These are phyloP conservation scores for Agrotis segetum DNA, from an alignment of 2,888 invertebrate genomes.

Conservation along the genomic window DNA sequence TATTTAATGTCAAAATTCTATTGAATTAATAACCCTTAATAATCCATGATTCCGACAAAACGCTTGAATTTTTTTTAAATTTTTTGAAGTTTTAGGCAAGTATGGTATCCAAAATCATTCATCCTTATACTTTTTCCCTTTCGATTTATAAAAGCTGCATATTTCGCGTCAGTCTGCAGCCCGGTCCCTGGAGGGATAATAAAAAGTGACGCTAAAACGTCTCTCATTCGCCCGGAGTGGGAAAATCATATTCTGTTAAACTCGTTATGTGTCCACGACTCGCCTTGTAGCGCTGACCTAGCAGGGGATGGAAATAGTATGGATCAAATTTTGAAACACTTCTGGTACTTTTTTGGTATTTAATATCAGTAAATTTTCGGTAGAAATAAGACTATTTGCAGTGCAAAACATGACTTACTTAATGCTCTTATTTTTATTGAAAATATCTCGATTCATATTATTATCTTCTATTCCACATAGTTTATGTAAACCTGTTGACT, in stretches of 20 bases:
- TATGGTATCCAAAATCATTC: neutral
- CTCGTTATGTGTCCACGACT: conserved; percentile 89
- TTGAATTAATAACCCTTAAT: no score
- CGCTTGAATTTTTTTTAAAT: no score
- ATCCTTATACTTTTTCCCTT: conserved; percentile 26
- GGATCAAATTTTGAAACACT: conserved; percentile 68
- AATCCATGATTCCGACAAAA: no score
- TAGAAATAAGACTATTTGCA: no score
- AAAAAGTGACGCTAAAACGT: conserved; percentile 89
- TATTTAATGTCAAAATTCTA: no score
- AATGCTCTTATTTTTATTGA: no score
- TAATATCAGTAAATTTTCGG: neutral
- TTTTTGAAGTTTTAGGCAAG: no score
- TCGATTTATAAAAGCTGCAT: conserved; percentile 70
- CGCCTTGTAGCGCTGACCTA: conserved; percentile 89
- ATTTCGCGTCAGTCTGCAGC: conserved; percentile 83
- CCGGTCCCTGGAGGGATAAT: conserved; percentile 77
- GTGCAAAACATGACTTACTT: no score
- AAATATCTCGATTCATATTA: no score
- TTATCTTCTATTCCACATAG: no score
- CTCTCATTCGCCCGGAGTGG: conserved; percentile 80
- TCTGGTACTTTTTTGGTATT: neutral
- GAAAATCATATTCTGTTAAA: conserved; percentile 91
- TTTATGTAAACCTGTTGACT: no score
- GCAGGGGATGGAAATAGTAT: conserved; percentile 72